Percentiles rank a stretch among this genome's conserved stretches.
phyloP scores from a whole-genome alignment of 2,888 invertebrate species.

The Ommatoiulus sabulosus region DNA sequence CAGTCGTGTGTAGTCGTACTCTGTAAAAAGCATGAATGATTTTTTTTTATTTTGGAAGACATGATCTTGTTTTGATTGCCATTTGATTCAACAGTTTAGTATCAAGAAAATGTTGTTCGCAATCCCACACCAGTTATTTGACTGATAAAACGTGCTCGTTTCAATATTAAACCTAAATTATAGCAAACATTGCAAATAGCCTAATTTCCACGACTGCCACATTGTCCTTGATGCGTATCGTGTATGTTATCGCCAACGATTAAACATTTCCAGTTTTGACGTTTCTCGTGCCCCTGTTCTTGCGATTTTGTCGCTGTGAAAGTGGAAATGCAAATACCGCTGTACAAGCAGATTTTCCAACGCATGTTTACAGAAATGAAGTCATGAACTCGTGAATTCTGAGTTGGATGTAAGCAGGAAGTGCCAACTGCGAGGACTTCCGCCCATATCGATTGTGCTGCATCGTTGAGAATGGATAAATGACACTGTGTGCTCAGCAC shows the following conservation, averaged over 20 bases:
- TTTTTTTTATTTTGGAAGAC: too few species aligned
- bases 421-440: slow-evolving; percentile 19
- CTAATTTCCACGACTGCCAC: not conserved
- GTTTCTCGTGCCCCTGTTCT: not conserved
- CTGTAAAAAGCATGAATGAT: too few species aligned
- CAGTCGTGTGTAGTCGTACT: too few species aligned
- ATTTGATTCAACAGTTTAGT: not conserved
- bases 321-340: not conserved
- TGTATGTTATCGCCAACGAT: not conserved
- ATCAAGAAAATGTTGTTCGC: not conserved
- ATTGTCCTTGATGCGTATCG: not conserved
- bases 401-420: slow-evolving; percentile 11
- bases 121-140: not conserved
- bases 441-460: slow-evolving; percentile 19
- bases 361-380: not conserved
- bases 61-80: too few species aligned
- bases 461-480: not conserved
- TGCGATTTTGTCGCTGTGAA: not conserved
- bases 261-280: not conserved
- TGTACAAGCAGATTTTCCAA: not conserved
- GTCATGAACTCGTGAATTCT: slow-evolving; percentile 12
- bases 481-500: not conserved
- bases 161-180: not conserved
- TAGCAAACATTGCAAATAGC: not conserved
- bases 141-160: not conserved